Conservation (phyloP, 1,140 invertebrate genomes). For the Apis florea region DNA sequence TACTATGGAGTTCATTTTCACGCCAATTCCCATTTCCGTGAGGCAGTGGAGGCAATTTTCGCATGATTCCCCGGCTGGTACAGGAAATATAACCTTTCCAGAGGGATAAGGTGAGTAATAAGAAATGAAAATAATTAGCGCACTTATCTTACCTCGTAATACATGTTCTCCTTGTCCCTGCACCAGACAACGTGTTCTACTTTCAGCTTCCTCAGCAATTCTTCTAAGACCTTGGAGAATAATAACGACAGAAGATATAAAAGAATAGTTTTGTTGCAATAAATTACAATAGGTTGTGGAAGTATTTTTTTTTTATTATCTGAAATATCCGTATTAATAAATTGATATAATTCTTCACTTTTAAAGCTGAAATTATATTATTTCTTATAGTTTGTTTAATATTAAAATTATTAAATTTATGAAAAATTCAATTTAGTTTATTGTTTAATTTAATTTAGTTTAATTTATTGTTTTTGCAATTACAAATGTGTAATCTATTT, state of each 20-base stretch:
- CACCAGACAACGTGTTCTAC: conserved; percentile 87
- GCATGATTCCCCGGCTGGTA: conserved; percentile 84
- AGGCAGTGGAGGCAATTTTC: conserved; percentile 87
- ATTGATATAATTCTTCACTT: not conserved
- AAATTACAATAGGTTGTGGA: not conserved
- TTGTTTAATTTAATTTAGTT: no score
- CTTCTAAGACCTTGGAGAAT: conserved; percentile 82
- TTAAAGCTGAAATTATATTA: not conserved
- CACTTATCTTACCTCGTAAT: conserved; percentile 78
- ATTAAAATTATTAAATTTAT: no score
- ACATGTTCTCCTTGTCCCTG: conserved; percentile 84
- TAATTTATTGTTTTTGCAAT: no score
- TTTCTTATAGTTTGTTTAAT: no score
- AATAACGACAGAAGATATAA: not conserved
- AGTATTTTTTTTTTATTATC: no score
- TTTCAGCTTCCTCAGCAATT: conserved; percentile 84
- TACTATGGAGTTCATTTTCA: conserved; percentile 85
- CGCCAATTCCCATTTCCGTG: conserved; percentile 86
- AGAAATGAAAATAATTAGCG: not conserved
- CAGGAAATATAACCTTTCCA: conserved; percentile 84
- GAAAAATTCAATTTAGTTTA: no score
- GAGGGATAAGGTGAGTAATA: not conserved
- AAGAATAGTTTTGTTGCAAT: not conserved
- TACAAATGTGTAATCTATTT: no score
- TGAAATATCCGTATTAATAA: no score